phyloP scores from a whole-genome alignment of 53 echinoderm and acorn worm genomes.

The Zoroaster sp. region DNA sequence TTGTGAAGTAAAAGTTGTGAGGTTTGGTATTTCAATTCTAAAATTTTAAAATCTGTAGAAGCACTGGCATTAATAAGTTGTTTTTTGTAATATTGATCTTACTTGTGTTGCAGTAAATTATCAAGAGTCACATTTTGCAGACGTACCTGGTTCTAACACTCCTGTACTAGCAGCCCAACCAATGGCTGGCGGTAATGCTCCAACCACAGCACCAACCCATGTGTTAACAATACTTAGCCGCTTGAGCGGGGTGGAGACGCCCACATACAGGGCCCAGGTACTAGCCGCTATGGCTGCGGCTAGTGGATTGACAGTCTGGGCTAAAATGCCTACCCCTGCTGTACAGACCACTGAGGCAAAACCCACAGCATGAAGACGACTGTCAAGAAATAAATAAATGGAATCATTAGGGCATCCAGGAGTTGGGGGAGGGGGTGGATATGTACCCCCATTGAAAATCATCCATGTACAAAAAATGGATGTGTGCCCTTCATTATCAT shows the following conservation, averaged over 20 bases:
- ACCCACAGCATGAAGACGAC: constrained; percentile 89
- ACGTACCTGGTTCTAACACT: constrained; percentile 77
- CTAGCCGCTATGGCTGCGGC: constrained; percentile 86
- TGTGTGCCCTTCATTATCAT: no score
- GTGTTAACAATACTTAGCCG: constrained; percentile 94
- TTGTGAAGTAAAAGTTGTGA: no score
- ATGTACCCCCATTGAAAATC: no score
- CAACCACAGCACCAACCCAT: constrained; percentile 93
- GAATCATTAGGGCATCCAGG: no score
- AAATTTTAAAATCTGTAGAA: no score
- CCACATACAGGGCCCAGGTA: constrained; percentile 84
- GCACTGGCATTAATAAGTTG: no score
- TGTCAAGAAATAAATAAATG: constrained; percentile 20
- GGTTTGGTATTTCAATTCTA: no score
- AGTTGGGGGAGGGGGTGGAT: no score
- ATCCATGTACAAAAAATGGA: no score
- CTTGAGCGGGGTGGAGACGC: constrained; percentile 93
- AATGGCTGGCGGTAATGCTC: constrained; percentile 83
- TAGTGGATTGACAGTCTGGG: constrained; percentile 79
- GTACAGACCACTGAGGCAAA: constrained; percentile 82
- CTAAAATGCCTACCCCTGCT: constrained; percentile 71
- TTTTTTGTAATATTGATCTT: no score
- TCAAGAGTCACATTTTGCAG: no score
- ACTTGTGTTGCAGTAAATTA: no score
- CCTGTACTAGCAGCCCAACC: constrained; percentile 96